Evolutionary conservation across 2,888 invertebrate species (phyloP), one percentile per base, ranked within the genome.

Genomic region (Mimumesa dahlbomi): DNA sequence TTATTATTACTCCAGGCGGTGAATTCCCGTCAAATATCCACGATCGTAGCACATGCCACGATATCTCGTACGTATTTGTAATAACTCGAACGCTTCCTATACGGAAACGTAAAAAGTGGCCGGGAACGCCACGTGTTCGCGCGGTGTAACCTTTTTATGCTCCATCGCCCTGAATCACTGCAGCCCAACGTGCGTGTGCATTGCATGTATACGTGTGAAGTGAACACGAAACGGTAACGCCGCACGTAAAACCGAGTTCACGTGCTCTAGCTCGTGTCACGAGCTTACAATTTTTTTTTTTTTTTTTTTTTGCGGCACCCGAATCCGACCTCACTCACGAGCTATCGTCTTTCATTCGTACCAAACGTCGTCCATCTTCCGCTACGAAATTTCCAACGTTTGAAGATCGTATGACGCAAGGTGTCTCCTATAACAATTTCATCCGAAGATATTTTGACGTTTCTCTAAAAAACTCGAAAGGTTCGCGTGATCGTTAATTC

Each of bases 141-240:
- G 67, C 59, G 69, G 63, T 69, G 67, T 67, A 59, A 68, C 69
- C 76, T 77, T 81, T 79, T 82, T 77, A 74, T 68, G 75, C 50
- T 22, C 38, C 50, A 72, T 67, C 58, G 54, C 13, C n/a, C 49
- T 50, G 62, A 73, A 73, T 53, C 62, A 49, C 56, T 42, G 21
- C 5, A 46, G 11, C 18, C 11, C 29, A 31, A 36, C 25, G 11
- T 29, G 53, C 18, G 52, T 59, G 48, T n/a, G 29, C 52, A 13
- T 40, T 18, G 25, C 53, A 49, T 43, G 58, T 38, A 9, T 29
- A 29, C 11, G n/a, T 4, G 58, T 48, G 58, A 49, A 61, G 45
- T 34, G 46, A 13, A 56, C 48, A 40, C 48, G 50, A 16, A 14
- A 14, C 16, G 9, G 25, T 14, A 45, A 25, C 38, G 14, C 16